Conservation (phyloP, 2,797 vertebrate species). For the Acanthiza pusilla region DNA sequence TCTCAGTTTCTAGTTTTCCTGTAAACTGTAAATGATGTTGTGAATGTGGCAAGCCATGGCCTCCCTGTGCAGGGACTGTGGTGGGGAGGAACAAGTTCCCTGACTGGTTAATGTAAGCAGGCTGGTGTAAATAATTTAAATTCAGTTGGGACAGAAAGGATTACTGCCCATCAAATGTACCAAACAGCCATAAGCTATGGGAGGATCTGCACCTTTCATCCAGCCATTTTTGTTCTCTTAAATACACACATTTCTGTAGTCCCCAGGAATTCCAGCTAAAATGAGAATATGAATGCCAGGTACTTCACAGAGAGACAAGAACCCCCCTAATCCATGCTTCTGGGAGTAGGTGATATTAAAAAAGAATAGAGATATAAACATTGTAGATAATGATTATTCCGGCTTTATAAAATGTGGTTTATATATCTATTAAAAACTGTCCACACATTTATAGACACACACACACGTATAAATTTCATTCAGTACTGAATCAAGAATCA, state of each 20-base stretch:
- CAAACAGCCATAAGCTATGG: not conserved
- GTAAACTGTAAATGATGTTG: not conserved
- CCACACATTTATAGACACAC: not conserved
- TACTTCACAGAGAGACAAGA: not conserved
- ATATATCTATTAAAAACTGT: not conserved
- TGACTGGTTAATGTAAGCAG: not conserved
- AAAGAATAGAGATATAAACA: not conserved
- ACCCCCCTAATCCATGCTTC: not conserved
- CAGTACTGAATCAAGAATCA: not conserved
- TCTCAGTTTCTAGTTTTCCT: not conserved
- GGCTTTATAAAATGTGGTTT: not conserved
- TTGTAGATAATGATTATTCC: not conserved
- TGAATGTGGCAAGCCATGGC: not conserved
- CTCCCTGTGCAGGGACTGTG: not conserved
- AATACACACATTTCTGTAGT: not conserved
- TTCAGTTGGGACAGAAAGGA: not conserved
- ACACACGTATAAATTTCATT: not conserved
- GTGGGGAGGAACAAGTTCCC: not conserved
- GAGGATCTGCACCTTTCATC: not conserved
- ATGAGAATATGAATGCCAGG: not conserved
- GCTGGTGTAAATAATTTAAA: constrained; percentile 12
- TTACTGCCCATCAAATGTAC: not conserved
- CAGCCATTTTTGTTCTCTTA: not conserved
- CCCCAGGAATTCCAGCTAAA: not conserved
- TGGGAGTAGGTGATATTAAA: not conserved